Conservation (phyloP, 2,113 vertebrate species). For the Ardeotis arabs region DNA sequence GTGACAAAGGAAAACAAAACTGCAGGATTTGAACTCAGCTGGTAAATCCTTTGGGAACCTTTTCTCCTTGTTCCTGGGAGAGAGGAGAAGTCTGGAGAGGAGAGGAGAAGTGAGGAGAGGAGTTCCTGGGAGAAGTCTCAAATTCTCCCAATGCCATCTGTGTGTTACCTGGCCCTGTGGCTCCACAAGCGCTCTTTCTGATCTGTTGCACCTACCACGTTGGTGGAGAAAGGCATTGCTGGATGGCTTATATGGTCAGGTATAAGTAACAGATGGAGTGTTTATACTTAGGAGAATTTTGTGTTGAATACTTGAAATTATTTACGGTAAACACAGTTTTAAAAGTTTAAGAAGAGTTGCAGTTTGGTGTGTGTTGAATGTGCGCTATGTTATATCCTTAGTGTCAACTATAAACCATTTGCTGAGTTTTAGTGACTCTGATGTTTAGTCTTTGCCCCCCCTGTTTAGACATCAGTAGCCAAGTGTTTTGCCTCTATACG, state of each 20-base stretch:
- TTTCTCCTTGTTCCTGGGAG: not conserved
- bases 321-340: not conserved
- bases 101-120: no score
- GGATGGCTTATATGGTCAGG: not conserved
- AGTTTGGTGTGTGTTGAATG: not conserved
- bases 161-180: not conserved
- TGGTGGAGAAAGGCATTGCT: not conserved
- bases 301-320: not conserved
- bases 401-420: not conserved
- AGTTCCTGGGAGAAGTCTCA: not conserved
- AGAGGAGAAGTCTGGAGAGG: not conserved
- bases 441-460: conserved; percentile 41
- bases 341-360: not conserved
- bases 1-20: not conserved
- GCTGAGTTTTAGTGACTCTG: not conserved
- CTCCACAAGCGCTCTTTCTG: not conserved
- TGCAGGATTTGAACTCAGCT: not conserved
- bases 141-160: accelerated
- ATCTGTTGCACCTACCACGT: not conserved
- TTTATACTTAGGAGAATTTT: not conserved
- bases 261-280: not conserved
- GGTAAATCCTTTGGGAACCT: not conserved
- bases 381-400: not conserved
- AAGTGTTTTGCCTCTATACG: conserved; percentile 37
- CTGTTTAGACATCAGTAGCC: conserved; percentile 15